phyloP scores from a whole-genome alignment of 2,113 vertebrate genomes.

The Rynchops niger region DNA sequence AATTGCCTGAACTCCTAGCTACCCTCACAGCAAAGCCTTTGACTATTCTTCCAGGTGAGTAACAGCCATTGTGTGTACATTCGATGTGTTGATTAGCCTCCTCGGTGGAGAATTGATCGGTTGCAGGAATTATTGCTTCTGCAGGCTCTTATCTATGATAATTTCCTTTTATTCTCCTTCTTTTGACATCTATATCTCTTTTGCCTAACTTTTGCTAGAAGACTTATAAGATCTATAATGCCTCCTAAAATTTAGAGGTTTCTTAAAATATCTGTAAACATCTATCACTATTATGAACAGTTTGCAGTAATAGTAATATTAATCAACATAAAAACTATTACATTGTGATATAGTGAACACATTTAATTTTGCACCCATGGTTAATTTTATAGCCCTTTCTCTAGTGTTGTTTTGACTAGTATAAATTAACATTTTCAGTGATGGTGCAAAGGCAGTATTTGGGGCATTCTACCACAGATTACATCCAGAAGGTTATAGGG shows the following conservation, averaged over 20 bases:
- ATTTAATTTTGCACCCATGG: not conserved
- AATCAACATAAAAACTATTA: not conserved
- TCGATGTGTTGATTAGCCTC: not conserved
- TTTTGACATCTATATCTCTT: not conserved
- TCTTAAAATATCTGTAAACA: not conserved
- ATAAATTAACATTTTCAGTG: not conserved
- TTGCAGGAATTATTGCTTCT: not conserved
- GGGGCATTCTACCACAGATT: not conserved
- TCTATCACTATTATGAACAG: not conserved
- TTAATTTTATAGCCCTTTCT: not conserved
- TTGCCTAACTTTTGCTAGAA: not conserved
- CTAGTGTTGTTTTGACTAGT: not conserved
- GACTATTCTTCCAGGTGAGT: not conserved
- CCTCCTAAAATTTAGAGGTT: not conserved
- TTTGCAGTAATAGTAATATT: not conserved
- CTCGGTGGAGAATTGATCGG: not conserved
- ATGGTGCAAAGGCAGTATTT: not conserved
- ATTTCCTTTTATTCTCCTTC: not conserved
- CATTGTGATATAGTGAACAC: not conserved
- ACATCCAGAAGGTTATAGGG: not conserved
- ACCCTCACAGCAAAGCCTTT: not conserved
- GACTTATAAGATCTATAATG: not conserved
- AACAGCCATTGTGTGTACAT: not conserved
- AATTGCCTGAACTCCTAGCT: not conserved
- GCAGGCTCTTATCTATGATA: not conserved